Conservation (phyloP, 2,888 invertebrate genomes). For the Phalera bucephala region DNA sequence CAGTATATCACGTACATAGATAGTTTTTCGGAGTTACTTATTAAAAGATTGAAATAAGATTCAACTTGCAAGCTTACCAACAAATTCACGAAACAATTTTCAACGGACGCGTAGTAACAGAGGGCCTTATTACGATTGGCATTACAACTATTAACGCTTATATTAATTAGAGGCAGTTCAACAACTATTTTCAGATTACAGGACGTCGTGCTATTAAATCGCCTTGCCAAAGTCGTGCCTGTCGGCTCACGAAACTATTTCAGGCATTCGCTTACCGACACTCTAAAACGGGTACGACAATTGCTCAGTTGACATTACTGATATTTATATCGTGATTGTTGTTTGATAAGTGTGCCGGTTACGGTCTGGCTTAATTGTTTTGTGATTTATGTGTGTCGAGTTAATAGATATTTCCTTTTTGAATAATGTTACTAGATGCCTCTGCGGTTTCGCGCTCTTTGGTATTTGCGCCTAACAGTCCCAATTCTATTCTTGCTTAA, state of each 20-base stretch:
- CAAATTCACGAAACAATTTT: too few species aligned
- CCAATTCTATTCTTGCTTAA: too few species aligned
- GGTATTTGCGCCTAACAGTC: too few species aligned
- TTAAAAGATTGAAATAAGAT: too few species aligned
- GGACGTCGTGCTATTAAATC: background rate
- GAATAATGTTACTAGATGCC: too few species aligned
- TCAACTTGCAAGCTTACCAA: too few species aligned
- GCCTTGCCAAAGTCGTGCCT: slow-evolving; percentile 23
- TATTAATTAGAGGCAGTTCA: background rate
- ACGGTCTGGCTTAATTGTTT: background rate
- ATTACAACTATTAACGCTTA: background rate
- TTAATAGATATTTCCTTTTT: too few species aligned
- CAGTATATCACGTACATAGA: too few species aligned
- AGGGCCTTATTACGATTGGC: too few species aligned
- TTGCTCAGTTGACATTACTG: background rate
- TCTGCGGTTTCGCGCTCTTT: too few species aligned
- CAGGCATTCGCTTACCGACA: slow-evolving; percentile 37
- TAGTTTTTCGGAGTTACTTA: too few species aligned
- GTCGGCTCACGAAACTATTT: slow-evolving; percentile 44
- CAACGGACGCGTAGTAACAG: too few species aligned
- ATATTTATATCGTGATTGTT: background rate
- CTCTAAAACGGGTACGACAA: slow-evolving; percentile 6
- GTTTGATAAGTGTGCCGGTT: background rate
- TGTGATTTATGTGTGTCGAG: background rate
- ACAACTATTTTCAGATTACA: background rate